Evolutionary conservation across 2,797 vertebrate genomes (phyloP), one percentile per base, ranked within the genome.

Genomic region (Poecilia picta): DNA sequence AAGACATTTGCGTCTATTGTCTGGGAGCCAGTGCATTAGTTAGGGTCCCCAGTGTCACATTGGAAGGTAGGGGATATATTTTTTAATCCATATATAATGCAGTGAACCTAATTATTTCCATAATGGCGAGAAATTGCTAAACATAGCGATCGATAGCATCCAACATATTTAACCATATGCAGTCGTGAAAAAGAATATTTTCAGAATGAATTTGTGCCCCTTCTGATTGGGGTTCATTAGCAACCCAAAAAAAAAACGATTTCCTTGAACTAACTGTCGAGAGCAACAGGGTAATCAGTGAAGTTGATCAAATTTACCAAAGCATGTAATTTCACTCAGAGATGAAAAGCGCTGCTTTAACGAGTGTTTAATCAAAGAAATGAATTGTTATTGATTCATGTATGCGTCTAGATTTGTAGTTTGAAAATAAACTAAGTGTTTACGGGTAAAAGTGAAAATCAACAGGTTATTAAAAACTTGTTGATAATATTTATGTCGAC

Each of bases 1-100:
- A 93, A 94, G 87, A 91, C 93, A 95, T 96, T 95, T 94, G 89
- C 95, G 94, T 95, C 94, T 87, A 28, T 88, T 92, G 91, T 93
- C 91, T 81, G 76, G 57, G 70, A 88, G 92, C 90, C 93, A 91
- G 39, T 82, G 88, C 83, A 90, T 85, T 88, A 89, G 84, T 73
- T 85, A 89, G 66, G 79, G 72, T 80, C 86, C 85, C 82, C 84
- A 82, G 73, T 90, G 90, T 90, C 89, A 89, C 85, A 55, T 49
- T 74, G 79, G 88, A 91, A 93, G 85, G 92, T 92, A 88, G 90
- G 79, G 88, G 89, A 88, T 94, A 91, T 89, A 93, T 92, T 91
- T 91, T 92, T 91, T 88, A 92, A 74, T 74, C 47, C 73, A 85
- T 92, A 92, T 93, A 92, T 92, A 89, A 92, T 88, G 86, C 88